Evolutionary conservation across 23 tunicate species (phyloP), one percentile per base, ranked within the genome.

Genomic region (Oikopleura albicans): DNA sequence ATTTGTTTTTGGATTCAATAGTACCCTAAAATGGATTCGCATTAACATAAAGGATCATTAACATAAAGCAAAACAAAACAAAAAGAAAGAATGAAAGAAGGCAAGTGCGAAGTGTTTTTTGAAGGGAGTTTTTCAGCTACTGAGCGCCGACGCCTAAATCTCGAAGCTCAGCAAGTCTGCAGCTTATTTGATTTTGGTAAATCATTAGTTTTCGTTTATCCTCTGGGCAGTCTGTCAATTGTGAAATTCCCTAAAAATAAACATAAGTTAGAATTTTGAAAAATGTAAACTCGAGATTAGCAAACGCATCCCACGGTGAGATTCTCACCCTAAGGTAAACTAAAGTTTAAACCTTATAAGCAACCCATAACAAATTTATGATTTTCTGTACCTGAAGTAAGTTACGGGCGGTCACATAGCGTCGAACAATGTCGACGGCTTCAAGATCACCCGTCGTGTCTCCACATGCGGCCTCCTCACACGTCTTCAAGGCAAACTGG

Each of bases 401-500:
- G 31, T 29, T 71, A 4, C 34, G 4, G 27, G 79, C 79, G 79
- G 79, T 71, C 37, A 12, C 79, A 31, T 71, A 71, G 28, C 79
- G 33, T 37, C 31, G 79, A 71, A 71, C 35, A 29, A 71, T 71
- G 2, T 71, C 79, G 2, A 2, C 37, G 33, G 4, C 34, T 4
- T 71, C 79, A 31, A 71, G 79, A 29, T 71, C 79, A 2, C 79
- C 79, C 2, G 27, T 71, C 37, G 79, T 12, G 37, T 71, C 79
- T 16, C 79, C 79, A 2, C 35, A 16, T 16, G 79, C 37, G 36
- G 79, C 79, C 35, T 71, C 79, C 31, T 71, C 79, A 37, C 34
- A 16, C 4, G 27, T 16, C 31, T 29, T 71, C 37, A 91, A 85
- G 34, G 97, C 97, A 39, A 86, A 86, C 56, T 84, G 57, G 40